These are phyloP conservation scores for Yoshiicerus persimilis DNA, from an alignment of 1,140 invertebrate species.

Conservation along the genomic window DNA sequence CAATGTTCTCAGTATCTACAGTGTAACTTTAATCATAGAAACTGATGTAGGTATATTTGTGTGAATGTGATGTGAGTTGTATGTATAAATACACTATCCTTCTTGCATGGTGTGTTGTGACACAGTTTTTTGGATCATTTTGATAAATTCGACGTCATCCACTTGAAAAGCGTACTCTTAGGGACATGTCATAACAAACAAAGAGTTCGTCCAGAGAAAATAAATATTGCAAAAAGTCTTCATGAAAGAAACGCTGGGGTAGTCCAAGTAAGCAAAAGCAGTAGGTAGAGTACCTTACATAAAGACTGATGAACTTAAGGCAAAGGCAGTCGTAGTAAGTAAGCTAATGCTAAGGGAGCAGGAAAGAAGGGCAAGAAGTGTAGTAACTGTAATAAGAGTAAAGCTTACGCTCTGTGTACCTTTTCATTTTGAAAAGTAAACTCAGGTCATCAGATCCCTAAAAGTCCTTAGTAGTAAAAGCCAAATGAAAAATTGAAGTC, in stretches of 20 bases:
- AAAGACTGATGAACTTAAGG: neutral
- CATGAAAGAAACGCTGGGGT: constrained; percentile 32
- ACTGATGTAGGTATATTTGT: neutral
- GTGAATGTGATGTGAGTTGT: neutral
- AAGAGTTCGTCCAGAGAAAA: constrained; percentile 37
- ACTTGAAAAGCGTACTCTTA: constrained; percentile 41
- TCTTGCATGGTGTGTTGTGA: constrained; percentile 35
- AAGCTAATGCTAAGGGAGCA: neutral
- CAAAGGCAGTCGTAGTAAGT: no score
- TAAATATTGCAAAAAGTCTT: constrained; percentile 49
- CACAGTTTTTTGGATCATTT: constrained; percentile 37
- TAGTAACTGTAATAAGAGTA: neutral
- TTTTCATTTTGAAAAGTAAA: neutral
- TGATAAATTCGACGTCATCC: constrained; percentile 48
- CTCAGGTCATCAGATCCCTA: neutral
- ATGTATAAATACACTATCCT: neutral
- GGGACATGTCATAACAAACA: constrained; percentile 47
- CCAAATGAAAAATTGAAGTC: constrained; percentile 45
- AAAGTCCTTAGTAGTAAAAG: neutral
- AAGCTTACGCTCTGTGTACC: neutral
- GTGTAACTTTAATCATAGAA: neutral
- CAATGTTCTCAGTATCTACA: neutral
- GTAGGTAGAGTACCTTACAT: neutral
- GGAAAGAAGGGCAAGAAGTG: neutral
- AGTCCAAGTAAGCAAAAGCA: neutral